These are phyloP conservation scores for Tetragnatha montana DNA, from an alignment of 2,888 invertebrate genomes.

Conservation along the genomic window DNA sequence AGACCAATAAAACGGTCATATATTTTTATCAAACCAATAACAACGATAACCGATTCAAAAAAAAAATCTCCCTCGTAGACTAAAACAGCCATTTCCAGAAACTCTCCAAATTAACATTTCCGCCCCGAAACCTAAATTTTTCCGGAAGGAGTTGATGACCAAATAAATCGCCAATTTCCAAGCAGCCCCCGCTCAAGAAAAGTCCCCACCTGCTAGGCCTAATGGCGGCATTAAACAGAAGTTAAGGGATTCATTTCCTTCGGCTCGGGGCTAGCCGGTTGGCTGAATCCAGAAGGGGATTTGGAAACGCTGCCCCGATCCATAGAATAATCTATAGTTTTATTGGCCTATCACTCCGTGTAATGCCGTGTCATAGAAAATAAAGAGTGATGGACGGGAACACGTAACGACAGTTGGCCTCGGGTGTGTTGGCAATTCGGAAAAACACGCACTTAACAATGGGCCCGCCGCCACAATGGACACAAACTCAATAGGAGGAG, in stretches of 20 bases:
- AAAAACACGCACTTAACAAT: conserved; percentile 19
- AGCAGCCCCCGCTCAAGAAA: not conserved
- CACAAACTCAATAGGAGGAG: not conserved
- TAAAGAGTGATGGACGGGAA: conserved; percentile 34
- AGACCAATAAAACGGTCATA: too few species aligned
- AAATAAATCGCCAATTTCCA: not conserved
- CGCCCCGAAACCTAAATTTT: too few species aligned
- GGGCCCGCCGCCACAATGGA: not conserved
- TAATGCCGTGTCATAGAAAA: conserved; percentile 39
- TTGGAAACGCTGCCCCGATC: conserved; percentile 28
- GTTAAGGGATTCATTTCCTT: conserved; percentile 32
- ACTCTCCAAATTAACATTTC: too few species aligned
- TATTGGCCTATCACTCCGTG: conserved; percentile 41
- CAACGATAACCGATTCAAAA: too few species aligned
- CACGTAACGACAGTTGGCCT: conserved; percentile 5
- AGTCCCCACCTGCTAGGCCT: not conserved
- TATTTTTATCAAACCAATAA: too few species aligned
- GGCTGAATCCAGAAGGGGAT: conserved; percentile 32
- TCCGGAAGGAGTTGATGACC: not conserved
- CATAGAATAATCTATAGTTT: conserved; percentile 53
- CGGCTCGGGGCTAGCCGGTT: conserved; percentile 20
- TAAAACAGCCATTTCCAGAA: too few species aligned
- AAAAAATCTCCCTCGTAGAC: too few species aligned
- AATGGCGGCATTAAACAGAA: not conserved
- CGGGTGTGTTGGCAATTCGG: conserved; percentile 3